A percentile compares a stretch with the other conserved stretches of the same genome.
Conservation (phyloP, 1,140 invertebrate genomes). For the Streblospio benedicti region DNA sequence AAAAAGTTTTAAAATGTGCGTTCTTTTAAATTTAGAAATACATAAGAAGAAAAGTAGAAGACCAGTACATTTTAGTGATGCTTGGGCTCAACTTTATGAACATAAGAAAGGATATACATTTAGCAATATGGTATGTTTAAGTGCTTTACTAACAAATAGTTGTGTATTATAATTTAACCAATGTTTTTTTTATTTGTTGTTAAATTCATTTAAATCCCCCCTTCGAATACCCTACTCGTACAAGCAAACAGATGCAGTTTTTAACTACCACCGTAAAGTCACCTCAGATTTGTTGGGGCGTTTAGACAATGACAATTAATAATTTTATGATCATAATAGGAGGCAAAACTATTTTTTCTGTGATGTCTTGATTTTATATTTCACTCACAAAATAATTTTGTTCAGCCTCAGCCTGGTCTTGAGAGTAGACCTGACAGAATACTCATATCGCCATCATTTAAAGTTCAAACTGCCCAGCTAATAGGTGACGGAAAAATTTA, state of each 20-base stretch:
- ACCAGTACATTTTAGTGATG: constrained; percentile 2
- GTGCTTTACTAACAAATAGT: background rate
- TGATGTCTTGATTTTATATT: background rate
- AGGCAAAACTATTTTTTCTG: background rate
- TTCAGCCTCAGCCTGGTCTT: constrained; percentile 31
- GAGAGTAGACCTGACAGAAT: constrained; percentile 35
- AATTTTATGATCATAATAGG: background rate
- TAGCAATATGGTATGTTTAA: constrained; percentile 31
- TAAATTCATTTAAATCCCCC: background rate
- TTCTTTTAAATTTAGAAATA: constrained; percentile 17
- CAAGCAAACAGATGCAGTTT: background rate
- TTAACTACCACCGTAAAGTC: background rate
- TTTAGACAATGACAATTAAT: no score
- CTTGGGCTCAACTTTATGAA: constrained; percentile 1
- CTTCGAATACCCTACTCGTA: background rate
- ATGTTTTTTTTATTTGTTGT: no score
- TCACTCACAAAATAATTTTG: constrained; percentile 8
- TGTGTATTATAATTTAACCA: background rate
- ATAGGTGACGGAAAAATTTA: constrained; percentile 26
- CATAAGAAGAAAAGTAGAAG: background rate
- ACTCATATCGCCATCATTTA: constrained; percentile 18
- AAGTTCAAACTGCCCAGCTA: constrained; percentile 10
- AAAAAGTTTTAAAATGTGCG: background rate
- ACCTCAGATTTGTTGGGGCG: no score
- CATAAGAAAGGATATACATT: constrained; percentile 27